These are phyloP conservation scores for Chionodraco myersi DNA, from an alignment of 2,113 vertebrate species.

Conservation along the genomic window DNA sequence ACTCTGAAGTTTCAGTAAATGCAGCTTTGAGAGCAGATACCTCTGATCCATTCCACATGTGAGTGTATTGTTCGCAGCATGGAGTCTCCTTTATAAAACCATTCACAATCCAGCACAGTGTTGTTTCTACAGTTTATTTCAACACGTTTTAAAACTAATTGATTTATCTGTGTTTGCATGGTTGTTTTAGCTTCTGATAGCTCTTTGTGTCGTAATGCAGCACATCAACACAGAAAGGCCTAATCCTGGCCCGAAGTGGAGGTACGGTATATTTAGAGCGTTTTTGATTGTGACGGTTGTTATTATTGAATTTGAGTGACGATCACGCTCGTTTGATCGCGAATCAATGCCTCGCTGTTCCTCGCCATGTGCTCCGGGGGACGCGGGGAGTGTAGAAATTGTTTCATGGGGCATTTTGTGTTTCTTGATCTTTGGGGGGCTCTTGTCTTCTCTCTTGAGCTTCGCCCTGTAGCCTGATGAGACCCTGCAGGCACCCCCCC, in stretches of 20 bases:
- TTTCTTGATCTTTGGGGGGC: slow-evolving; percentile 62
- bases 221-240: slow-evolving; percentile 79
- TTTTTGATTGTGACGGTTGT: slow-evolving; percentile 76
- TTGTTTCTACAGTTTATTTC: slow-evolving; percentile 54
- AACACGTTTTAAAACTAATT: slow-evolving; percentile 76
- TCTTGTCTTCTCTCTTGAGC: slow-evolving; percentile 73
- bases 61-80: neutral
- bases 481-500: slow-evolving; percentile 63
- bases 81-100: slow-evolving; percentile 15
- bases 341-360: slow-evolving; percentile 79
- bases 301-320: slow-evolving; percentile 85
- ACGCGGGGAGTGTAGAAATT: slow-evolving; percentile 78
- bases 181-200: slow-evolving; percentile 75
- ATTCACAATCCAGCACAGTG: slow-evolving; percentile 44
- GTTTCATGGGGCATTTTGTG: slow-evolving; percentile 74
- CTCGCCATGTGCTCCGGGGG: slow-evolving; percentile 68
- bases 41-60: neutral
- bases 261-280: slow-evolving; percentile 80
- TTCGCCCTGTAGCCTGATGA: slow-evolving; percentile 75
- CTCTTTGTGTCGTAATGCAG: slow-evolving; percentile 82
- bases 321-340: slow-evolving; percentile 82
- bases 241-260: slow-evolving; percentile 85
- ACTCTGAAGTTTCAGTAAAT: slow-evolving; percentile 31
- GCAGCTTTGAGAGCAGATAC: neutral
- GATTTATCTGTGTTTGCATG: slow-evolving; percentile 79